Evolutionary conservation across 2,797 vertebrate species (phyloP).

Genomic region (Cossypha niveicapilla): DNA sequence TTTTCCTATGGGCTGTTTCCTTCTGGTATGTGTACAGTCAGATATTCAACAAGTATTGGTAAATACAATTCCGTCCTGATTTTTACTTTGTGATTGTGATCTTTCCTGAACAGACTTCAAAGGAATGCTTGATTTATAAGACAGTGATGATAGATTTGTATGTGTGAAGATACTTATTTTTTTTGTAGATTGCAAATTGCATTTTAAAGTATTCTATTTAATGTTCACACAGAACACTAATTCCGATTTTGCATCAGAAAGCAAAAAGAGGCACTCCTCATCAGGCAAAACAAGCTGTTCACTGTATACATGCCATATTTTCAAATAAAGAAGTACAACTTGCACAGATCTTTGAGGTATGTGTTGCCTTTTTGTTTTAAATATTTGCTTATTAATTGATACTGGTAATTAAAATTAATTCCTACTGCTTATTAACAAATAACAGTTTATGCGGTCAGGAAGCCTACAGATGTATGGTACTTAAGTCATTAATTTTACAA

Average conservation of each 20-base stretch:
- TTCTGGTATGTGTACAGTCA: not conserved
- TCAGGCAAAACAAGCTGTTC: constrained; percentile 97
- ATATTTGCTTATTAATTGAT: not conserved
- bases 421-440: not conserved
- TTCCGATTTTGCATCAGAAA: constrained; percentile 98
- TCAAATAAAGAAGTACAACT: constrained; percentile 98
- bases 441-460: not conserved
- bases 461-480: not conserved
- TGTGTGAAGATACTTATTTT: not conserved
- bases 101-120: not conserved
- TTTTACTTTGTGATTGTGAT: not conserved
- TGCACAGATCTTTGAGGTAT: constrained; percentile 98
- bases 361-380: not conserved
- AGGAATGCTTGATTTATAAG: not conserved
- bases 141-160: not conserved
- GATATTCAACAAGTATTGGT: not conserved
- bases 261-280: constrained; percentile 97
- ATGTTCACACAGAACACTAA: constrained; percentile 86
- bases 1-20: not conserved
- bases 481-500: not conserved
- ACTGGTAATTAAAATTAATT: not conserved
- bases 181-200: not conserved
- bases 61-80: not conserved
- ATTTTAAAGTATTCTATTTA: constrained; percentile 50
- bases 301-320: constrained; percentile 98